Evolutionary conservation across 2,113 vertebrate species (phyloP).

Genomic region (Oenanthe melanoleuca): DNA sequence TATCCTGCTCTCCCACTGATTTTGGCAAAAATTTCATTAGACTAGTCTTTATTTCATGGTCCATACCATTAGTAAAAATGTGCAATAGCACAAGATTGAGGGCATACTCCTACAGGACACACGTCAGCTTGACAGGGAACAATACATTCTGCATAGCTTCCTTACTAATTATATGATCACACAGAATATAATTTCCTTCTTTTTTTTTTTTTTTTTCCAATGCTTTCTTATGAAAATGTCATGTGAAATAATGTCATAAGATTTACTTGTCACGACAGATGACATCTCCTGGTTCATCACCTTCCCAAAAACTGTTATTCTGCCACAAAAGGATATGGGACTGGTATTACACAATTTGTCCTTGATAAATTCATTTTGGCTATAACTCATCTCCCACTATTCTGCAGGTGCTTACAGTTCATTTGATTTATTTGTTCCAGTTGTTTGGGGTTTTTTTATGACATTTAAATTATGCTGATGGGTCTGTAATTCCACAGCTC

Average conservation of each 20-base stretch:
- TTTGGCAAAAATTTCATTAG: background rate
- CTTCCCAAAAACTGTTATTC: background rate
- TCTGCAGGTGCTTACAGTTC: background rate
- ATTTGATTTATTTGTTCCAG: slow-evolving; percentile 34
- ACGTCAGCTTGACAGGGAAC: background rate
- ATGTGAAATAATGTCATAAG: background rate
- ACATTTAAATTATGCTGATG: slow-evolving; percentile 3
- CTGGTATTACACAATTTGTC: background rate
- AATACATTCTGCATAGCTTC: background rate
- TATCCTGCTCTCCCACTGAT: background rate
- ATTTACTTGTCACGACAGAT: slow-evolving; percentile 9
- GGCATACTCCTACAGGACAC: background rate
- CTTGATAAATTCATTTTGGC: background rate
- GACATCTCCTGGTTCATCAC: background rate
- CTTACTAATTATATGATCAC: background rate
- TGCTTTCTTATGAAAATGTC: background rate
- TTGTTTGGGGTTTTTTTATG: background rate
- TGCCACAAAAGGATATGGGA: background rate
- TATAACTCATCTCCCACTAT: background rate
- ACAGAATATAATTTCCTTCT: background rate
- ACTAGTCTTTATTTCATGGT: background rate
- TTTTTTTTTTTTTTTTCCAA: background rate
- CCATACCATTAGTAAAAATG: background rate
- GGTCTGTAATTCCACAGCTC: background rate
- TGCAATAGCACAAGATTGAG: background rate